Evolutionary conservation across 2,797 vertebrate species (phyloP), one percentile per base, ranked within the genome.

Genomic region (Gambusia yucatana): DNA sequence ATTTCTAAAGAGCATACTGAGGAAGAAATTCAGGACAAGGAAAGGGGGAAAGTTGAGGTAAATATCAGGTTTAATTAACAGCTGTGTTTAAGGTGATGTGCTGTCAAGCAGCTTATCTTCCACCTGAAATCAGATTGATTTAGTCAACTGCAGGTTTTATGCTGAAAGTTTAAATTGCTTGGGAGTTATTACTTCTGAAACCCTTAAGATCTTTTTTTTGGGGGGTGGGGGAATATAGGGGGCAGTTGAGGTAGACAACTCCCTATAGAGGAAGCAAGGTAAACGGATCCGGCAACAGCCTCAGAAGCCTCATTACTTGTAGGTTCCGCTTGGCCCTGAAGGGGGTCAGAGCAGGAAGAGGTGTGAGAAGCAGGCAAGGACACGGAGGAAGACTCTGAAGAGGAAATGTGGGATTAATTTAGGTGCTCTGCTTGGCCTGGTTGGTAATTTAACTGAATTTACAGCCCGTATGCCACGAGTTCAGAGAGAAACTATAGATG

Each of bases 271-370:
- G 77, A 83, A 82, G 72, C 59, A 82, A 85, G 79, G 80, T 76
- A 72, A 77, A 81, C 50, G 73, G 50, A 80, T 82, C 82, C 48
- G 78, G 75, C 76, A 83, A 57, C 63, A 72, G 55, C 86, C 82
- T 91, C 79, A 44, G 63, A 87, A 71, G 75, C 73, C 86, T 90
- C 78, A 84, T 85, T 89, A 73, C 57, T 72, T 74, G 44, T 84
- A 84, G 84, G 81, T 83, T 74, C 80, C 2, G 16, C 63, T 33
- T 30, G 73, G 77, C 46, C 44, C 43, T 1, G 10, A 69, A 80
- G 13, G 71, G 82, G 10, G 43, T 77, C 47, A 72, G 74, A 81
- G 65, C 55, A 44, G 75, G 65, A 82, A 73, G 61, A 36, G 70
- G 63, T 39, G 43, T 46, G 13, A 72, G 28, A 77, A 16, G 30